Percentiles rank a stretch among this genome's conserved stretches.
Conservation (phyloP, 1,140 invertebrate genomes). For the Anoplophora glabripennis region DNA sequence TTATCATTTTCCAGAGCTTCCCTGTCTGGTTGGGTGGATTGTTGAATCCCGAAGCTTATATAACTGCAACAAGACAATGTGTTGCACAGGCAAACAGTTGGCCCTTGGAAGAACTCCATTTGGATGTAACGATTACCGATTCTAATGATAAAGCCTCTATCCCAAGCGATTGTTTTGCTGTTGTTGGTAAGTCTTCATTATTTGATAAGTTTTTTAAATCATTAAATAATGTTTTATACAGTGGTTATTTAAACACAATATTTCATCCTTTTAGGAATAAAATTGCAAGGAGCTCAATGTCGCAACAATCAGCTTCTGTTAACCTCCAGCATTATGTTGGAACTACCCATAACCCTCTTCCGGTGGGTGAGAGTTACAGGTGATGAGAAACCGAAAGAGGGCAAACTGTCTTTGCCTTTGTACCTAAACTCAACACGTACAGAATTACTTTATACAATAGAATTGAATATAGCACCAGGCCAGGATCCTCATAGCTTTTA, state of each 20-base stretch:
- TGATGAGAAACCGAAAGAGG: conserved; percentile 55
- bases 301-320: conserved; percentile 86
- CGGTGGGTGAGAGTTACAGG: conserved; percentile 69
- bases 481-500: conserved; percentile 92
- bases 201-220: not conserved
- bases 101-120: conserved; percentile 91
- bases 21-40: conserved; percentile 95
- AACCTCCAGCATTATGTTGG: conserved; percentile 92
- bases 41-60: conserved; percentile 97
- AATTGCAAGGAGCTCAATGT: conserved; percentile 92
- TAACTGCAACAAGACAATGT: conserved; percentile 96
- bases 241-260: too few relatives aligned
- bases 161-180: conserved; percentile 78
- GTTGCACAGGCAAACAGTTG: conserved; percentile 91
- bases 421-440: conserved; percentile 95
- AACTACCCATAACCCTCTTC: conserved; percentile 83
- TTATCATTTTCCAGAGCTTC: conserved; percentile 67
- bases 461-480: conserved; percentile 82
- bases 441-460: conserved; percentile 93
- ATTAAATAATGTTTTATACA: too few relatives aligned
- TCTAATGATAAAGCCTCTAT: conserved; percentile 57
- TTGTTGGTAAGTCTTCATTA: conserved; percentile 57
- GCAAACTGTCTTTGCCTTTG: conserved; percentile 87
- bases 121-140: conserved; percentile 73
- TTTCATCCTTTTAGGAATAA: conserved; percentile 64